Conservation (phyloP, 2,113 vertebrate species). For the Lophius piscatorius region DNA sequence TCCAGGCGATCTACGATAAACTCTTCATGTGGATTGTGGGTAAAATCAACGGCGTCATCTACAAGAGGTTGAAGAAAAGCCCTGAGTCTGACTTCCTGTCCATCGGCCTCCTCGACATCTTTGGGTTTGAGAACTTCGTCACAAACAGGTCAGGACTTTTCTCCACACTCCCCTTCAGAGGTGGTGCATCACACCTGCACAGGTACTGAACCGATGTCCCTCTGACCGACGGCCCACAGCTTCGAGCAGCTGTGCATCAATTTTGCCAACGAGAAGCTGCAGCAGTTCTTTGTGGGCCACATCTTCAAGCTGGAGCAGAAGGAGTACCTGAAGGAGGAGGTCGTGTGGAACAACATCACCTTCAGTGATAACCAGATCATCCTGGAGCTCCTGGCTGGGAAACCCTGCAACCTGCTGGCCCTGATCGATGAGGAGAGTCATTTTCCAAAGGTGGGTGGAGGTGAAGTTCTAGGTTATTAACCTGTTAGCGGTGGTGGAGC, state of each 20-base stretch:
- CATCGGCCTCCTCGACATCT: conserved; percentile 95
- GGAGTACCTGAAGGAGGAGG: conserved; percentile 86
- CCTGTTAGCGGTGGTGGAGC: too few species aligned
- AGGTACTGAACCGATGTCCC: not conserved
- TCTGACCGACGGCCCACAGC: conserved; percentile 74
- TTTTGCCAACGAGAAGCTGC: conserved; percentile 94
- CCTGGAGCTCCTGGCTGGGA: conserved; percentile 86
- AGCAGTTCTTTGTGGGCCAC: conserved; percentile 93
- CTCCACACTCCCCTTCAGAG: not conserved
- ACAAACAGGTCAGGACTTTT: conserved; percentile 86
- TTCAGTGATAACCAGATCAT: conserved; percentile 86
- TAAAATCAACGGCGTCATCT: conserved; percentile 89
- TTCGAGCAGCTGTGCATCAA: conserved; percentile 99
- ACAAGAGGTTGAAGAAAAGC: conserved; percentile 67
- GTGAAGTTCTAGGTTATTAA: not conserved
- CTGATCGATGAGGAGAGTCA: conserved; percentile 94
- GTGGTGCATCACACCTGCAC: not conserved
- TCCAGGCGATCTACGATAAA: conserved; percentile 88
- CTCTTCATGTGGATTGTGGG: conserved; percentile 93
- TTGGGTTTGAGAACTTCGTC: conserved; percentile 95
- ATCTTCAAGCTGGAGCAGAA: conserved; percentile 93
- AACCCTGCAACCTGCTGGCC: conserved; percentile 89
- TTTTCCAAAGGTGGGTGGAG: conserved; percentile 86
- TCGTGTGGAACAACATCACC: conserved; percentile 85
- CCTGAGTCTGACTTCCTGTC: conserved; percentile 70